These are phyloP conservation scores for Smithornis capensis DNA, from an alignment of 2,113 vertebrate genomes.

Conservation along the genomic window DNA sequence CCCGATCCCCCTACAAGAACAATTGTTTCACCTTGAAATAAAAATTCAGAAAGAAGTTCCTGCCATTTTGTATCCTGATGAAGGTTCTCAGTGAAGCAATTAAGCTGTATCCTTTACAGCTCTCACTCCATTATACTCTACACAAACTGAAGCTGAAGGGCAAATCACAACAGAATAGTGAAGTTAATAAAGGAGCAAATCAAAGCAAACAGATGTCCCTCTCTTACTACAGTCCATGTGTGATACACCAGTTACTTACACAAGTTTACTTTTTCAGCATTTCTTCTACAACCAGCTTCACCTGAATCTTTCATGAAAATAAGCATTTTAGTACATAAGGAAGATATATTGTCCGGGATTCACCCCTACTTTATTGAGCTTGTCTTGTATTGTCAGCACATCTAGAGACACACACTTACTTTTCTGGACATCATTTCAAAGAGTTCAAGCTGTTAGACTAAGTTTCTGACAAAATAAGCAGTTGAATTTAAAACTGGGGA, in stretches of 20 bases:
- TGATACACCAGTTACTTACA: not conserved
- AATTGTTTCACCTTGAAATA: not conserved
- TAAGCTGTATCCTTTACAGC: not conserved
- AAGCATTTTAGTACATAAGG: not conserved
- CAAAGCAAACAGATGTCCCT: not conserved
- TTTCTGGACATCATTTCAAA: not conserved
- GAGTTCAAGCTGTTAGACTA: not conserved
- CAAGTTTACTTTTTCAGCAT: not conserved
- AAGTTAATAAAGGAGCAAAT: not conserved
- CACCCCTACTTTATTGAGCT: not conserved
- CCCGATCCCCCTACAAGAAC: constrained; percentile 72
- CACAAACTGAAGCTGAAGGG: not conserved
- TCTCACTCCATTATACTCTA: not conserved
- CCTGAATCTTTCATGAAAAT: not conserved
- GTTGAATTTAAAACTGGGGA: not conserved
- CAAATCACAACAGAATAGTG: not conserved
- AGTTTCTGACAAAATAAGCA: not conserved
- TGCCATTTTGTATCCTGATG: not conserved
- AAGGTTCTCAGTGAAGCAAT: not conserved
- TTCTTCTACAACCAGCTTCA: not conserved
- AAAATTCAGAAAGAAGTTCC: not conserved
- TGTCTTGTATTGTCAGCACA: not conserved
- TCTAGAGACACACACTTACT: not conserved
- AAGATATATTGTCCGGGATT: not conserved
- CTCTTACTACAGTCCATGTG: not conserved